These are phyloP conservation scores for Miltochrista miniata DNA, from an alignment of 2,888 invertebrate genomes.

Conservation along the genomic window DNA sequence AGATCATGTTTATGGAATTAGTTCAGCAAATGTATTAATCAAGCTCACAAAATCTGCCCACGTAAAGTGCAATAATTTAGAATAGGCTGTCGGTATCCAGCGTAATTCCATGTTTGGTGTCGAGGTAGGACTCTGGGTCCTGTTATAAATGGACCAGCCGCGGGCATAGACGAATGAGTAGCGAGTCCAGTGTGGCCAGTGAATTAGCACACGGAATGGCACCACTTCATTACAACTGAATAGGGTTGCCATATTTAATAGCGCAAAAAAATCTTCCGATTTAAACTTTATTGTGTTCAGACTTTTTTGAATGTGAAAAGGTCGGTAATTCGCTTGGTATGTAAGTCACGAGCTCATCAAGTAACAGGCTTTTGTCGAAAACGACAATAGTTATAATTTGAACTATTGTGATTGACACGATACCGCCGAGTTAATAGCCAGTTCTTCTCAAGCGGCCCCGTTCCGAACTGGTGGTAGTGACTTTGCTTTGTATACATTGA, in stretches of 20 bases:
- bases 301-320: neutral
- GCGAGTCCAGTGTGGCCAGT: conserved; percentile 16
- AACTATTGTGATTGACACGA: too few species aligned
- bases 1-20: conserved; percentile 30
- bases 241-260: conserved; percentile 2
- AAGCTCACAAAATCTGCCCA: conserved; percentile 50
- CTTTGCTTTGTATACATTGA: too few species aligned
- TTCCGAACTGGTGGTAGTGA: too few species aligned
- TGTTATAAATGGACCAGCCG: conserved; percentile 44
- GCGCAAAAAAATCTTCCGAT: too few species aligned
- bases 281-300: too few species aligned
- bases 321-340: neutral
- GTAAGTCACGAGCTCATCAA: neutral
- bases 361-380: too few species aligned
- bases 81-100: conserved; percentile 41
- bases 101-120: conserved; percentile 32
- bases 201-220: conserved; percentile 29
- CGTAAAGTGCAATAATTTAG: conserved; percentile 57
- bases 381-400: too few species aligned
- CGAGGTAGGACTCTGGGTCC: conserved; percentile 35
- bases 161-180: conserved; percentile 13
- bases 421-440: too few species aligned
- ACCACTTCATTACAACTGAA: conserved; percentile 47
- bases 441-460: too few species aligned
- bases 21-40: conserved; percentile 43